Conservation (phyloP, 2,113 vertebrate species). For the Catharus fuscescens region DNA sequence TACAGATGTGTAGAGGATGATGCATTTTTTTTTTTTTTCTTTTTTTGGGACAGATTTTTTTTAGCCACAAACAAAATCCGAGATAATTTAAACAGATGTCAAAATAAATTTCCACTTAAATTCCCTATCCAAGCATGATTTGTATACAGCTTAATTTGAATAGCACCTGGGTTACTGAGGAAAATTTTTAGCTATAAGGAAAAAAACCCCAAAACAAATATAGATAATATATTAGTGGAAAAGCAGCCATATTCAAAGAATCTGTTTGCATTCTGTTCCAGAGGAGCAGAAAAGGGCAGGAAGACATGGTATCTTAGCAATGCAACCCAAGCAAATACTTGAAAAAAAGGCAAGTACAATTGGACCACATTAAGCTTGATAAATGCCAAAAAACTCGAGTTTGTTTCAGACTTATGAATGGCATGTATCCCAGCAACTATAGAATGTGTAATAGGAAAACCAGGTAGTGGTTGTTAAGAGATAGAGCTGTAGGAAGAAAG, state of each 20-base stretch:
- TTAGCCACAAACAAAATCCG: neutral
- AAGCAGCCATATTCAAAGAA: neutral
- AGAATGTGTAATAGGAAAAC: neutral
- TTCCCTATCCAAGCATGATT: neutral
- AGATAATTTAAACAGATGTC: constrained; percentile 38
- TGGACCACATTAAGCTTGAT: neutral
- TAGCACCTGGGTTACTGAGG: neutral
- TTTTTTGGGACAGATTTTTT: neutral
- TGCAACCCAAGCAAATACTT: neutral
- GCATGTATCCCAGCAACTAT: neutral
- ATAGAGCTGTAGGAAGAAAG: neutral
- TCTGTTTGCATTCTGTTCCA: neutral
- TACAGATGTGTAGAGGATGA: neutral
- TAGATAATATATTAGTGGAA: neutral
- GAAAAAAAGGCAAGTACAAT: neutral
- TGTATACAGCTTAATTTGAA: neutral
- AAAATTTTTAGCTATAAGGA: neutral
- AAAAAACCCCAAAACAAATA: neutral
- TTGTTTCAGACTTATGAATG: neutral
- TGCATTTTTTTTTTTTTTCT: neutral
- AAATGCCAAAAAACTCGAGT: neutral
- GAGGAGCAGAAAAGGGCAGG: neutral
- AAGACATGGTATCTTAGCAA: neutral
- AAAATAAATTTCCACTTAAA: constrained; percentile 44
- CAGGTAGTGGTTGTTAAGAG: neutral